Percentiles rank a stretch among this genome's conserved stretches.
phyloP scores from a whole-genome alignment of 2,888 invertebrate species.

The Meiosimyza decipiens region DNA sequence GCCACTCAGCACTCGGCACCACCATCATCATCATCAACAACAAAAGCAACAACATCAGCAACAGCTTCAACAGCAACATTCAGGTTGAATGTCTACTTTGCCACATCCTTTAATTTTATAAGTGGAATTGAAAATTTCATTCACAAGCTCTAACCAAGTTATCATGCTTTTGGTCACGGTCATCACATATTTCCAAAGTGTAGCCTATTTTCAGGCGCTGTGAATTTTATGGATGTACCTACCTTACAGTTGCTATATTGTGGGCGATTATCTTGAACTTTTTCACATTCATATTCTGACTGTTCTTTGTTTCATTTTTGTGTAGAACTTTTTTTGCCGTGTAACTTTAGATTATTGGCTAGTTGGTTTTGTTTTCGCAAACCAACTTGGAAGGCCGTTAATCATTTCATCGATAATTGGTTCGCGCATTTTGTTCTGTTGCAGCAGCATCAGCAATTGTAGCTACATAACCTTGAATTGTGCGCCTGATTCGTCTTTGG shows the following conservation, averaged over 20 bases:
- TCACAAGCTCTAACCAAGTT: slow-evolving; percentile 20
- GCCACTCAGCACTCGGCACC: slow-evolving; percentile 1
- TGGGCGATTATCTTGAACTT: slow-evolving; percentile 33
- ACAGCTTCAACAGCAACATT: background rate
- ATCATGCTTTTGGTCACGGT: slow-evolving; percentile 20
- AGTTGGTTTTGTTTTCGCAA: slow-evolving; percentile 36
- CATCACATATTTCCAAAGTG: background rate
- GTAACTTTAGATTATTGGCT: slow-evolving; percentile 11
- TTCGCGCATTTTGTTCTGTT: slow-evolving; percentile 32
- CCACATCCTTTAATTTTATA: background rate
- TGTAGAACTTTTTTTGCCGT: slow-evolving; percentile 18
- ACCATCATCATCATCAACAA: background rate
- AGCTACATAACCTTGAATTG: slow-evolving; percentile 19
- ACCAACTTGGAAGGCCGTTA: slow-evolving; percentile 41
- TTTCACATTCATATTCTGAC: slow-evolving; percentile 1
- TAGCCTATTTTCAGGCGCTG: background rate
- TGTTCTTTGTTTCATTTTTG: slow-evolving; percentile 9
- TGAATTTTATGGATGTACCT: no score
- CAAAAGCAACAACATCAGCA: background rate
- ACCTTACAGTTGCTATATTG: slow-evolving; percentile 10
- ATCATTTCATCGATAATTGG: slow-evolving; percentile 54
- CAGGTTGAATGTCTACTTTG: background rate
- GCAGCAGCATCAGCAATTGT: slow-evolving; percentile 12
- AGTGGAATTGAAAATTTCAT: slow-evolving; percentile 18
- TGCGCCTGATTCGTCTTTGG: slow-evolving; percentile 26